These are phyloP conservation scores for Xerus inauris DNA, from an alignment of 2,113 vertebrate genomes.

Conservation along the genomic window DNA sequence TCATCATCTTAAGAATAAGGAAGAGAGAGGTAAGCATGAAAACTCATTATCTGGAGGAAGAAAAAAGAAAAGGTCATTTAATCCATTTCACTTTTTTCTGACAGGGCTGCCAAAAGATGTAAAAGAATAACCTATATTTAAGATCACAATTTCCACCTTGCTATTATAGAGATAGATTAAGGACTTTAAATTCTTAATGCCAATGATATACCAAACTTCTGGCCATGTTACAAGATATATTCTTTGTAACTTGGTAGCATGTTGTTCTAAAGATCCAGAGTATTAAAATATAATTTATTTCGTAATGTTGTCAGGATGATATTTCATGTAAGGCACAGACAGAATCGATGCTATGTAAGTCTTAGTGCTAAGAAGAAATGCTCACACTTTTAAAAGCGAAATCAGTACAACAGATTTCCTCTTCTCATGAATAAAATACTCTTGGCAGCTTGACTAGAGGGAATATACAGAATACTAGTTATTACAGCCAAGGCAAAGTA, in stretches of 20 bases:
- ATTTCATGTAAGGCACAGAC: background rate
- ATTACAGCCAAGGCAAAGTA: background rate
- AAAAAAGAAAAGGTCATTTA: background rate
- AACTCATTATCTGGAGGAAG: background rate
- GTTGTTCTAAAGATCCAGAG: background rate
- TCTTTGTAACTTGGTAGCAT: background rate
- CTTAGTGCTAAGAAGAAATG: background rate
- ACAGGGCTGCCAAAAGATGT: background rate
- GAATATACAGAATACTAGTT: background rate
- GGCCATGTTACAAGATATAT: background rate
- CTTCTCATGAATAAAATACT: background rate
- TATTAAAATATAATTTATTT: background rate
- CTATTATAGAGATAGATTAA: background rate
- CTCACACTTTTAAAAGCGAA: background rate
- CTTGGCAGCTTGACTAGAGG: background rate
- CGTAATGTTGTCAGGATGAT: background rate
- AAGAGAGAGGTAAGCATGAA: background rate
- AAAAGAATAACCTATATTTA: background rate
- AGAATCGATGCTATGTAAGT: background rate
- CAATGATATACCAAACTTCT: background rate
- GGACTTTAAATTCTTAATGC: background rate
- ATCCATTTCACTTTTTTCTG: background rate
- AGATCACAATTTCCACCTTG: background rate
- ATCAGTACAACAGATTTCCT: background rate
- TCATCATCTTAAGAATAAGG: background rate